Evolutionary conservation across 2,888 invertebrate genomes (phyloP).

Genomic region (Caenorhabditis parvicauda): DNA sequence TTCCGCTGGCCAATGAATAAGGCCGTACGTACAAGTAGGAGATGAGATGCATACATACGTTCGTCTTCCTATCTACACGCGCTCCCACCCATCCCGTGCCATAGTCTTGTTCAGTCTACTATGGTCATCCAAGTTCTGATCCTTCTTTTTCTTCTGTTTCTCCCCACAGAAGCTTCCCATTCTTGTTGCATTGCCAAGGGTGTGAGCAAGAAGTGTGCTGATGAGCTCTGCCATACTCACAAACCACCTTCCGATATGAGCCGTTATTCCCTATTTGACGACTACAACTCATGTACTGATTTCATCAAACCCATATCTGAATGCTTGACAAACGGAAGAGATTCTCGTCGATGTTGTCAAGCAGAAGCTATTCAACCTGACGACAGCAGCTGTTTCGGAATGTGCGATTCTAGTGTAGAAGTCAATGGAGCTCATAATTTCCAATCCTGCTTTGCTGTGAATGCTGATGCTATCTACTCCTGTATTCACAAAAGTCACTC

Average conservation of each 20-base stretch:
- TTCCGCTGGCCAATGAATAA: no score
- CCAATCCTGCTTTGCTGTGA: conserved; percentile 50
- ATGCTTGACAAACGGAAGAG: conserved; percentile 53
- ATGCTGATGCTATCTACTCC: conserved; percentile 44
- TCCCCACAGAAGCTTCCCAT: no score
- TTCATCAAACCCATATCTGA: conserved; percentile 39
- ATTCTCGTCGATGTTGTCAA: conserved; percentile 49
- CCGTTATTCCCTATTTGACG: conserved; percentile 43
- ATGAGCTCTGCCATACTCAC: conserved; percentile 44
- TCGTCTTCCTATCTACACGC: no score
- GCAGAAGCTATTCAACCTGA: conserved; percentile 36
- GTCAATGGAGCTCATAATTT: conserved; percentile 10
- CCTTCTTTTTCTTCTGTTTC: not conserved
- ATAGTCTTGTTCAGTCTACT: not conserved
- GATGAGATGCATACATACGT: no score
- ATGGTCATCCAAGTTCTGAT: not conserved
- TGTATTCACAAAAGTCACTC: conserved; percentile 47
- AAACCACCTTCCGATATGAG: conserved; percentile 43
- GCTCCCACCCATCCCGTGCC: no score
- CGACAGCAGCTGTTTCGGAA: conserved; percentile 43
- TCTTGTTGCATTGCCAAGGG: conserved; percentile 46
- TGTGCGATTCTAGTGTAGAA: conserved; percentile 44
- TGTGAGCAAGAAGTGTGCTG: conserved; percentile 44
- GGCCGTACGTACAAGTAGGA: no score
- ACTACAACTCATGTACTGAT: conserved; percentile 30